Evolutionary conservation across 2,888 invertebrate genomes (phyloP).

Genomic region (Megastigmus dorsalis): DNA sequence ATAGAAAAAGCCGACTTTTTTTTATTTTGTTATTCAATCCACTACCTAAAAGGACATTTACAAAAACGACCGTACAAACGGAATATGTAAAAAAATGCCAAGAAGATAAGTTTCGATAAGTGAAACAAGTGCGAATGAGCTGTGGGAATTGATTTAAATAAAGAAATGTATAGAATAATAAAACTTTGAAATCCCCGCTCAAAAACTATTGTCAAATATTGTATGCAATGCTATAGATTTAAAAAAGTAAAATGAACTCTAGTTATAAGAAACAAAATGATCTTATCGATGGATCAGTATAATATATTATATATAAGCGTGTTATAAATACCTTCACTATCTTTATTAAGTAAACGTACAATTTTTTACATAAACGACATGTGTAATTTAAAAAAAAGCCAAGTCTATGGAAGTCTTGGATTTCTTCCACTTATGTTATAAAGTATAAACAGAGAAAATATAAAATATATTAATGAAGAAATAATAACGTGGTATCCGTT

Average conservation of each 20-base stretch:
- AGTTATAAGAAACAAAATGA: slow-evolving; percentile 31
- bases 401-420: slow-evolving; percentile 35
- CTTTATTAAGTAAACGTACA: slow-evolving; percentile 33
- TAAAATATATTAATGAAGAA: slow-evolving; percentile 8
- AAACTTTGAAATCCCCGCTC: slow-evolving; percentile 1
- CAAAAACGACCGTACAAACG: neutral
- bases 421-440: slow-evolving; percentile 43
- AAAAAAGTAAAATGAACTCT: slow-evolving; percentile 24
- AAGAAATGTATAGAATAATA: slow-evolving; percentile 20
- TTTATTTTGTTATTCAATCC: slow-evolving; percentile 32
- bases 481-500: slow-evolving; percentile 26
- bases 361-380: slow-evolving; percentile 45
- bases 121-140: neutral
- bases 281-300: slow-evolving; percentile 31
- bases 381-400: slow-evolving; percentile 31
- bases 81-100: slow-evolving; percentile 26
- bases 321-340: slow-evolving; percentile 40
- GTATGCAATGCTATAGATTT: slow-evolving; percentile 40
- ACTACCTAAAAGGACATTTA: neutral
- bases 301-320: slow-evolving; percentile 41
- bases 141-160: slow-evolving; percentile 13
- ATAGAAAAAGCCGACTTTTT: too few relatives aligned
- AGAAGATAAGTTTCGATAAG: neutral
- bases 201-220: slow-evolving; percentile 46
- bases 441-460: slow-evolving; percentile 19